These are phyloP conservation scores for Petrolisthes cinctipes DNA, from an alignment of 2,888 invertebrate genomes.

Conservation along the genomic window DNA sequence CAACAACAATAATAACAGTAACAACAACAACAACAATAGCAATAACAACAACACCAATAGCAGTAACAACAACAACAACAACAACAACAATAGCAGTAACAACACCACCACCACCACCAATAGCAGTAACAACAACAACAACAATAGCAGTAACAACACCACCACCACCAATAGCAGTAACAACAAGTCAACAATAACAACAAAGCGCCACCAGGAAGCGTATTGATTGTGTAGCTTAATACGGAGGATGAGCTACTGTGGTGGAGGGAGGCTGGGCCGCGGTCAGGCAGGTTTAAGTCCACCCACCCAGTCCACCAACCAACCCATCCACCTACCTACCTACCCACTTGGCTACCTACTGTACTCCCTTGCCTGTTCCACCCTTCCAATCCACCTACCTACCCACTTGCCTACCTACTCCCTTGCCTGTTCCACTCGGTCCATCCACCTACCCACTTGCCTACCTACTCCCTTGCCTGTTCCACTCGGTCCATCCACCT, in stretches of 20 bases:
- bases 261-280: conserved; percentile 11
- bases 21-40: no score
- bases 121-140: no score
- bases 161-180: no score
- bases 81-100: no score
- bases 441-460: not conserved
- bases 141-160: no score
- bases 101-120: no score
- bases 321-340: not conserved
- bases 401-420: not conserved
- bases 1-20: no score
- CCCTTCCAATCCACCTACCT: not conserved
- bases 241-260: conserved; percentile 35
- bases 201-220: not conserved
- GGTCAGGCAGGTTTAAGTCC: conserved; percentile 23
- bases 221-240: conserved; percentile 33
- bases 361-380: not conserved
- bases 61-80: no score
- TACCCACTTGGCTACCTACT: not conserved
- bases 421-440: not conserved
- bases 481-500: not conserved
- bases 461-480: not conserved
- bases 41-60: no score
- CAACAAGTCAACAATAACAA: no score
- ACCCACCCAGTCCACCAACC: not conserved